Conservation (phyloP, 1,140 invertebrate species). For the Drosophila nikananu region DNA sequence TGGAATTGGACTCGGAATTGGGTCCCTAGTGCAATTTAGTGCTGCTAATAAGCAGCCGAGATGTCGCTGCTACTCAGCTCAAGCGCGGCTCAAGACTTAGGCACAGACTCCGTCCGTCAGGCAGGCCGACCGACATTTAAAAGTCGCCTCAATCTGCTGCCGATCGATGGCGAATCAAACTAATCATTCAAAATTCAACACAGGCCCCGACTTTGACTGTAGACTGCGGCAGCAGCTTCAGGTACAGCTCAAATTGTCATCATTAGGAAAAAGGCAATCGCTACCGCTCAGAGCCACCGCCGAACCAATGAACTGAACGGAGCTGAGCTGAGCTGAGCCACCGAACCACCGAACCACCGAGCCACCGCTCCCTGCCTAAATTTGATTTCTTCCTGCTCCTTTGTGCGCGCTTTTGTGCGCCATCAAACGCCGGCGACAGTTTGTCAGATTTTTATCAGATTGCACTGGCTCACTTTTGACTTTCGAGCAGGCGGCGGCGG, state of each 20-base stretch:
- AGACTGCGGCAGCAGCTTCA: constrained; percentile 15
- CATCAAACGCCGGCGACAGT: constrained; percentile 83
- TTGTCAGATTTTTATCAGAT: constrained; percentile 85
- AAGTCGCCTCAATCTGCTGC: constrained; percentile 81
- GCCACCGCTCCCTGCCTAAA: constrained; percentile 68
- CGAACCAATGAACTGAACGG: constrained; percentile 15
- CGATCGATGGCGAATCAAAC: constrained; percentile 82
- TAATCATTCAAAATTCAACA: constrained; percentile 85
- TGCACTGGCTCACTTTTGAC: constrained; percentile 84
- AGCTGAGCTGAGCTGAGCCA: neutral
- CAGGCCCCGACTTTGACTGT: constrained; percentile 65
- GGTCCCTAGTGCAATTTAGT: constrained; percentile 84
- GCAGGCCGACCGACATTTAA: constrained; percentile 68
- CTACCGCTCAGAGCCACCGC: constrained; percentile 63
- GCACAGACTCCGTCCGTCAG: constrained; percentile 14
- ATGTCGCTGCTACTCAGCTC: constrained; percentile 69
- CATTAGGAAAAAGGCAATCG: constrained; percentile 84
- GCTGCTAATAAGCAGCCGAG: constrained; percentile 81
- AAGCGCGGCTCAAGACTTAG: constrained; percentile 19
- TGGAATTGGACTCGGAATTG: constrained; percentile 62
- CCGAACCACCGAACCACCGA: constrained; percentile 4
- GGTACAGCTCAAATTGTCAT: constrained; percentile 80
- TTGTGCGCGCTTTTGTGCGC: constrained; percentile 76
- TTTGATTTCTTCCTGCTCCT: constrained; percentile 83
- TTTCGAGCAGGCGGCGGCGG: constrained; percentile 57